phyloP scores from a whole-genome alignment of 2,888 invertebrate species.

The Philereme transversata region DNA sequence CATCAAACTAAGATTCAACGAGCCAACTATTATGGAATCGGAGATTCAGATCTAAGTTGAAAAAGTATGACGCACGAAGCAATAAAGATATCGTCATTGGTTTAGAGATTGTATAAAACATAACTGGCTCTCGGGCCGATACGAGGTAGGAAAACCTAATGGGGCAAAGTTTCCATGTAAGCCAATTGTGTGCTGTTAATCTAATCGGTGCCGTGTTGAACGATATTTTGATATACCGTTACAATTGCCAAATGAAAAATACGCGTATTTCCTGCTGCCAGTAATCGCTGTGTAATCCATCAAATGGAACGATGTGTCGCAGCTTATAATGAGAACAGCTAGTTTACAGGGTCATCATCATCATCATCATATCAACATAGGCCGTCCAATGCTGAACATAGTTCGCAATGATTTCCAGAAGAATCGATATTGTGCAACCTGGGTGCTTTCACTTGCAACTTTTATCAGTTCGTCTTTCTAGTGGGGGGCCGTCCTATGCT shows the following conservation, averaged over 20 bases:
- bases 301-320: conserved; percentile 65
- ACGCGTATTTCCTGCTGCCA: conserved; percentile 76
- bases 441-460: no score
- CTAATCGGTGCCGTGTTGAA: conserved; percentile 78
- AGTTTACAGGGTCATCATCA: neutral
- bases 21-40: no score
- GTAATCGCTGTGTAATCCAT: conserved; percentile 80
- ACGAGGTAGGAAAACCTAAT: conserved; percentile 54
- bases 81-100: no score
- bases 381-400: no score
- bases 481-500: no score
- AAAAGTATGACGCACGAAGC: no score
- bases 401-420: no score
- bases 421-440: no score
- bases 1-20: no score
- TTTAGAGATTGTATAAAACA: neutral
- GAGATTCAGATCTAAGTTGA: no score
- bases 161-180: conserved; percentile 75
- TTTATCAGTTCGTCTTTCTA: no score
- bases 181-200: conserved; percentile 78
- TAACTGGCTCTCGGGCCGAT: conserved; percentile 4
- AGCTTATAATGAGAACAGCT: conserved; percentile 17
- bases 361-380: no score
- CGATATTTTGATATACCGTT: conserved; percentile 74
- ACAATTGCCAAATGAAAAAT: conserved; percentile 82